Conservation (phyloP, 2,797 vertebrate species). For the Telmatherina bonti region DNA sequence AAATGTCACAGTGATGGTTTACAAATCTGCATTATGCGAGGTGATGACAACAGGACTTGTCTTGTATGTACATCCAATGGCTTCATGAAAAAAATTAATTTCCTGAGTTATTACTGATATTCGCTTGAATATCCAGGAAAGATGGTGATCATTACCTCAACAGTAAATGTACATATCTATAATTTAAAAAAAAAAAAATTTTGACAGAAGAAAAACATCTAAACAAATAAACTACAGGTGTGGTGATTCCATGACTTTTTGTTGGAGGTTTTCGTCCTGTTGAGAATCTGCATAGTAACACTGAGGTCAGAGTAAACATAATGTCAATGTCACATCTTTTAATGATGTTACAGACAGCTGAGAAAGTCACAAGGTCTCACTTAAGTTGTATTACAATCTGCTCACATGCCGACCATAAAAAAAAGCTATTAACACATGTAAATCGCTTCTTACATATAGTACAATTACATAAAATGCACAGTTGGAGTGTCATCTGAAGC, state of each 20-base stretch:
- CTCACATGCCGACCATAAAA: constrained; percentile 6
- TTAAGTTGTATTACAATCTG: constrained; percentile 28
- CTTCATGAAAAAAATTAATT: neutral
- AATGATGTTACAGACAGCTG: neutral
- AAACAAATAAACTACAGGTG: too few species aligned
- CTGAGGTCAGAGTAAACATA: neutral
- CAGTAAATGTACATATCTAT: neutral
- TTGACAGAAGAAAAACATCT: too few species aligned
- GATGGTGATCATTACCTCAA: neutral
- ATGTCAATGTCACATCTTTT: constrained; percentile 6
- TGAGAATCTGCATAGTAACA: neutral
- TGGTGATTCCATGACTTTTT: neutral
- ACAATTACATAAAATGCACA: constrained; percentile 12
- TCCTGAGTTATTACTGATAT: neutral
- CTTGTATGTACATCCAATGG: neutral
- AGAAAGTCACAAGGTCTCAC: constrained; percentile 12
- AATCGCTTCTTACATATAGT: constrained; percentile 11
- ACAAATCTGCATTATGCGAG: neutral
- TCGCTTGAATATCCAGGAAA: neutral
- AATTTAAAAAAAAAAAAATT: too few species aligned
- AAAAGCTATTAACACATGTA: constrained; percentile 16
- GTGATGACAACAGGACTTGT: neutral
- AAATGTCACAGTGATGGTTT: constrained; percentile 4
- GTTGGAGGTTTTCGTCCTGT: too few species aligned
- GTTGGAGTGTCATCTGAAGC: neutral